Conservation (phyloP, 2,888 invertebrate genomes). For the Rhimphoctona megacephalus region DNA sequence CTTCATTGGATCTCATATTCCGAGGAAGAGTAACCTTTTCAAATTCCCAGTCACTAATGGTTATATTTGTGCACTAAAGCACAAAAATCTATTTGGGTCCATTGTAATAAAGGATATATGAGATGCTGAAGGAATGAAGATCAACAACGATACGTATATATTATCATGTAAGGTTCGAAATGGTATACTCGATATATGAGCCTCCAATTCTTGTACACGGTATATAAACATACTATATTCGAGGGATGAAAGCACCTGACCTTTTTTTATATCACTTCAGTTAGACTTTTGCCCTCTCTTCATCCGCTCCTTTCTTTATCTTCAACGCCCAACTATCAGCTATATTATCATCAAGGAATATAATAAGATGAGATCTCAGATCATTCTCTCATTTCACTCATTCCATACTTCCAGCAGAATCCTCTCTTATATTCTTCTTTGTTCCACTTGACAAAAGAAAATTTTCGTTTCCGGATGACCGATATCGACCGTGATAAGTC, state of each 20-base stretch:
- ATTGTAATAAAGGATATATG: slow-evolving; percentile 36
- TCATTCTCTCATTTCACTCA: slow-evolving; percentile 38
- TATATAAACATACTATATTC: slow-evolving; percentile 1
- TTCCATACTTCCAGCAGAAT: slow-evolving; percentile 32
- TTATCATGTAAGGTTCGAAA: neutral
- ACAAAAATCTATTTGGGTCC: slow-evolving; percentile 37
- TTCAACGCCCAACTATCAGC: slow-evolving; percentile 25
- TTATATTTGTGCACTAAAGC: neutral
- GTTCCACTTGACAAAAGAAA: slow-evolving; percentile 64
- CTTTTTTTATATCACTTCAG: slow-evolving; percentile 37
- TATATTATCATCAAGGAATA: slow-evolving; percentile 46
- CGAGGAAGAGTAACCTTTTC: neutral
- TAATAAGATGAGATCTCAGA: slow-evolving; percentile 63
- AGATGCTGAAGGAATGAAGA: slow-evolving; percentile 8
- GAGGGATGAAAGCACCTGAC: slow-evolving; percentile 38
- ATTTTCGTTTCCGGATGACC: slow-evolving; percentile 66
- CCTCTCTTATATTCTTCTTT: slow-evolving; percentile 35
- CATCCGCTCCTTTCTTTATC: slow-evolving; percentile 8
- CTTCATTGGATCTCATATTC: neutral
- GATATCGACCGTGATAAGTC: slow-evolving; percentile 57
- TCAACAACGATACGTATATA: neutral
- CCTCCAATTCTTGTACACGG: neutral
- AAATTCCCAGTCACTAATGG: neutral
- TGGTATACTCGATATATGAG: neutral
- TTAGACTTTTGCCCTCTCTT: slow-evolving; percentile 15